Evolutionary conservation across 2,888 invertebrate species (phyloP), one percentile per base, ranked within the genome.

Genomic region (Cylindroiulus punctatus): DNA sequence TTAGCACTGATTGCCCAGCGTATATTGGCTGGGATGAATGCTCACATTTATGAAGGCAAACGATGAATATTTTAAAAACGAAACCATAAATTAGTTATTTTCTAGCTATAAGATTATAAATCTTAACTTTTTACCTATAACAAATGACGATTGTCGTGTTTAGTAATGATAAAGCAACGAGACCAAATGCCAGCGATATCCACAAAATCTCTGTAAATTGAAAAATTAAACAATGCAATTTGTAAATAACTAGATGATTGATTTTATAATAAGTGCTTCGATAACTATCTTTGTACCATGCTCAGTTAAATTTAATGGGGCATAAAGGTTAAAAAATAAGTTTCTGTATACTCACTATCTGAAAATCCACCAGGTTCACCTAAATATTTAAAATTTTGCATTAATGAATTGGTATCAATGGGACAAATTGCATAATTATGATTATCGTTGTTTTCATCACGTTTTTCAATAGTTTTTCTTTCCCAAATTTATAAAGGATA

Each of bases 131-230:
- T 26, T 76, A 76, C 76, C 76, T 76, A 14, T 76, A 76, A 30
- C 76, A 76, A 30, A 76, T 14, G 76, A 76, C 30, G 76, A 76
- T 76, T 30, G 30, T 22, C 3, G 76, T 76, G 76, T 76, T 76
- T 30, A 76, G 22, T 30, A 76, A 14, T 0, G 76, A 76, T 17
- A 76, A 76, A 30, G 14, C 76, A 1, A 76, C 76, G 3, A 76
- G 76, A 76, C 76, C 76, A 30, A 22, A 22, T 26, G 76, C 76
- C 26, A 76, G 5, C 12, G 76, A 76, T 30, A 76, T 76, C 76
- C 76, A 76, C 76, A 76, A 30, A 30, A 76, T 76, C 30, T 76
- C 76, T 76, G 76, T 14, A 76, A 76, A 65, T 8, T 22, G 10
- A 44, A 1, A 44, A 14, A 65, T 65, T 65, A 8, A 22, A 22